Percentiles rank a stretch among this genome's conserved stretches.
phyloP scores from a whole-genome alignment of 2,888 invertebrate species.

The Bimastos eiseni region DNA sequence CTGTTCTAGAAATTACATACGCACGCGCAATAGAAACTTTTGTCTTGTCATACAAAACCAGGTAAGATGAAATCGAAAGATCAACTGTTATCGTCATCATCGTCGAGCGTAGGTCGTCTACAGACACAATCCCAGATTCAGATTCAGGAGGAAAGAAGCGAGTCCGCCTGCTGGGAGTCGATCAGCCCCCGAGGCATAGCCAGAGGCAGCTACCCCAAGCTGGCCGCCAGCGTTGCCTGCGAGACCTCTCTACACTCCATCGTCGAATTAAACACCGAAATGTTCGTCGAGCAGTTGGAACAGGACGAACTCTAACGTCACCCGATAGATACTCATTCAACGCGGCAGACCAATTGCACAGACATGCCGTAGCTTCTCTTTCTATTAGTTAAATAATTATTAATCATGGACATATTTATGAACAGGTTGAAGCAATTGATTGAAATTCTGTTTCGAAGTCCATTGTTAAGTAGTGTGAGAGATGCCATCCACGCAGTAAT shows the following conservation, averaged over 20 bases:
- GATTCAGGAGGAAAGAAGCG: neutral
- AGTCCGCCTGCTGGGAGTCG: constrained; percentile 7
- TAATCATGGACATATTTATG: no score
- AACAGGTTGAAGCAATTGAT: neutral
- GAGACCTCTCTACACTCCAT: constrained; percentile 15
- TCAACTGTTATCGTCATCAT: neutral
- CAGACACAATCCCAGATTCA: neutral
- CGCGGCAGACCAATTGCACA: neutral
- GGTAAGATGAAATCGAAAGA: neutral
- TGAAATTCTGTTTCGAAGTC: neutral
- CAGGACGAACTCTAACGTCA: neutral
- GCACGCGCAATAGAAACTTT: neutral
- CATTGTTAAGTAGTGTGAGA: neutral
- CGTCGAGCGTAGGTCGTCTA: neutral
- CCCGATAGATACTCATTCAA: neutral
- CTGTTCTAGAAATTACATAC: neutral
- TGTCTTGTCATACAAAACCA: neutral
- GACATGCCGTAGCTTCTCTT: neutral
- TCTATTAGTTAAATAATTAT: neutral
- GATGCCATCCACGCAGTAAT: neutral
- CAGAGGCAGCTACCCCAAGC: neutral
- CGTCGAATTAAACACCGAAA: neutral
- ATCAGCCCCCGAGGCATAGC: neutral
- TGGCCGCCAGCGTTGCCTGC: neutral
- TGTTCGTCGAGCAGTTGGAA: neutral